Evolutionary conservation across 2,888 invertebrate genomes (phyloP).

Genomic region (Caradrina clavipalpis): DNA sequence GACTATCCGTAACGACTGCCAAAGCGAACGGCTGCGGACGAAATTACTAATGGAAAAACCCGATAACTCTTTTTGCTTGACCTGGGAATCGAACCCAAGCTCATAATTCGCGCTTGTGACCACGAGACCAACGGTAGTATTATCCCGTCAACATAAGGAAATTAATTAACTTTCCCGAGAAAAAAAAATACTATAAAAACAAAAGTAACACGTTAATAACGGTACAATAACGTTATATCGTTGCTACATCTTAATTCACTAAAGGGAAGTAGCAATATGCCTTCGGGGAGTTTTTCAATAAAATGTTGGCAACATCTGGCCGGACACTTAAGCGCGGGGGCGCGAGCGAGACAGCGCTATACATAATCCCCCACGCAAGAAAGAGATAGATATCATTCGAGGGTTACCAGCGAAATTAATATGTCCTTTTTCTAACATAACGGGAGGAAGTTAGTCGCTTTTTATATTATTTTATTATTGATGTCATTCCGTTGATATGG

Average conservation of each 20-base stretch:
- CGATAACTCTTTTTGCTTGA: no score
- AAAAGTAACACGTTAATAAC: slow-evolving; percentile 65
- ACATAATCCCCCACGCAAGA: slow-evolving; percentile 66
- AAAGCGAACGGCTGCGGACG: no score
- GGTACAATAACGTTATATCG: slow-evolving; percentile 62
- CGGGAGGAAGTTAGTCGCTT: slow-evolving; percentile 78
- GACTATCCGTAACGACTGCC: no score
- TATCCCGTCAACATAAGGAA: slow-evolving; percentile 25
- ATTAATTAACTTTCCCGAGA: slow-evolving; percentile 57
- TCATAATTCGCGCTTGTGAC: no score
- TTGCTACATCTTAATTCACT: slow-evolving; percentile 89
- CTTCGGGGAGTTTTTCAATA: slow-evolving; percentile 88
- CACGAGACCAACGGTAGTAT: background rate
- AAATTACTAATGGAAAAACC: no score
- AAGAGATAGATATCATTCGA: slow-evolving; percentile 71
- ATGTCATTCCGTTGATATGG: slow-evolving; percentile 68
- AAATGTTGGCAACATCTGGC: slow-evolving; percentile 87
- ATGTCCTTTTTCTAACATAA: slow-evolving; percentile 88
- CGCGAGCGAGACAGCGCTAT: slow-evolving; percentile 74
- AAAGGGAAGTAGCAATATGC: slow-evolving; percentile 85
- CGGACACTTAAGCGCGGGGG: slow-evolving; percentile 88
- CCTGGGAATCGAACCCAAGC: no score
- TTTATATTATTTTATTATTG: slow-evolving; percentile 88
- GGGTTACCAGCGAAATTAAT: slow-evolving; percentile 86
- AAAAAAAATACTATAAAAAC: slow-evolving; percentile 60